A percentile compares a stretch with the other conserved stretches of the same genome.
Evolutionary conservation across 2,888 invertebrate species (phyloP).

Genomic region (Lithodes maja): DNA sequence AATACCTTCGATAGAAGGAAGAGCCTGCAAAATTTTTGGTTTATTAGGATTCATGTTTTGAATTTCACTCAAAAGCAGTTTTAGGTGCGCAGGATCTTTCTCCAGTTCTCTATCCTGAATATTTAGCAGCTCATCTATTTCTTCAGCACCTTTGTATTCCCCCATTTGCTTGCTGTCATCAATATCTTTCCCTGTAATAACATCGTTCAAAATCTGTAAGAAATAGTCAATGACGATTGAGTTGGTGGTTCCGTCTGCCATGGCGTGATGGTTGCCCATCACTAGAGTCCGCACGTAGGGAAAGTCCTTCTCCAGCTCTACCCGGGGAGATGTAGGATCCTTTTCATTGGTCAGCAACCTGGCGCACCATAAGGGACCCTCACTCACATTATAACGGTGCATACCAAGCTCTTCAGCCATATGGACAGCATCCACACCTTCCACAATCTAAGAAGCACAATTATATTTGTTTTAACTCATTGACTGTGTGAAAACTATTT

Average conservation of each 20-base stretch:
- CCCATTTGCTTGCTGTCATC: neutral
- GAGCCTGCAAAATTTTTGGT: neutral
- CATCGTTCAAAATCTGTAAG: neutral
- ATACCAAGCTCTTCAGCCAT: neutral
- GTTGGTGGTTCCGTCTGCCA: neutral
- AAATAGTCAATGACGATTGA: neutral
- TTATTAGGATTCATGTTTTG: neutral
- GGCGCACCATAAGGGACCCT: neutral
- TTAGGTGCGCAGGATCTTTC: neutral
- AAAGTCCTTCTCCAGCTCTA: neutral
- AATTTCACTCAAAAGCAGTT: neutral
- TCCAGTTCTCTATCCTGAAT: neutral
- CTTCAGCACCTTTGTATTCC: neutral
- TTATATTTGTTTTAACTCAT: no score
- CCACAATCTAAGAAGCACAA: neutral
- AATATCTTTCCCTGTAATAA: neutral
- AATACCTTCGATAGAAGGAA: neutral
- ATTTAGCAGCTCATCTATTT: neutral
- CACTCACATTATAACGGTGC: neutral
- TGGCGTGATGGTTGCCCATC: neutral
- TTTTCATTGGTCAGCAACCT: neutral
- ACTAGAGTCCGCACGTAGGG: neutral
- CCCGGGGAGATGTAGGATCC: neutral
- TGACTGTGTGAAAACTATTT: no score
- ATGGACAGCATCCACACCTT: neutral